phyloP scores from a whole-genome alignment of 2,797 vertebrate species.

The Cheirogaleus major region DNA sequence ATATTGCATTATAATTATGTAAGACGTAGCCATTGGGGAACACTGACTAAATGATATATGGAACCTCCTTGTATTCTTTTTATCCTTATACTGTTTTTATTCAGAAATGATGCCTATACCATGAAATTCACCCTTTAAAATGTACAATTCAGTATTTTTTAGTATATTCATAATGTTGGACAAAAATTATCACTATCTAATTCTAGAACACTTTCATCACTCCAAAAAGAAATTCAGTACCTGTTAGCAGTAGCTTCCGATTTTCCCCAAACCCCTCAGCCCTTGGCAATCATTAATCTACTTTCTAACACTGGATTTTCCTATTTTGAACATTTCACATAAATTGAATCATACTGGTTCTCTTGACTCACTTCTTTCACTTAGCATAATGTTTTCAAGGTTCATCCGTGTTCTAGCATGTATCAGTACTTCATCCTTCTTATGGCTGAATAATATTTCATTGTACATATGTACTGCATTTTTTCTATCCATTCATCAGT shows the following conservation, averaged over 20 bases:
- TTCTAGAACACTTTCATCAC: slow-evolving; percentile 9
- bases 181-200: not conserved
- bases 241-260: not conserved
- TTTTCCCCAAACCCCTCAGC: not conserved
- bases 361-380: not conserved
- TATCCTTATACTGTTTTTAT: not conserved
- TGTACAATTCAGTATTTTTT: not conserved
- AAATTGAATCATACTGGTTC: not conserved
- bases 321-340: not conserved
- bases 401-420: not conserved
- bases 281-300: not conserved
- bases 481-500: not conserved
- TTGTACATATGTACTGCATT: not conserved
- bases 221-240: not conserved
- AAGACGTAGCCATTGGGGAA: not conserved
- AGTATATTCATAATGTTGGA: not conserved
- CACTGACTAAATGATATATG: not conserved
- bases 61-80: not conserved
- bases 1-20: slow-evolving; percentile 11
- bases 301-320: not conserved
- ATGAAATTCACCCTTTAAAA: slow-evolving; percentile 10
- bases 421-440: not conserved
- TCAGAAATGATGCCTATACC: not conserved
- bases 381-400: not conserved
- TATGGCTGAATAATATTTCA: not conserved